Base-by-base conservation (phyloP, 2,113 vertebrate genomes). In the Periophthalmus modestus region DNA sequence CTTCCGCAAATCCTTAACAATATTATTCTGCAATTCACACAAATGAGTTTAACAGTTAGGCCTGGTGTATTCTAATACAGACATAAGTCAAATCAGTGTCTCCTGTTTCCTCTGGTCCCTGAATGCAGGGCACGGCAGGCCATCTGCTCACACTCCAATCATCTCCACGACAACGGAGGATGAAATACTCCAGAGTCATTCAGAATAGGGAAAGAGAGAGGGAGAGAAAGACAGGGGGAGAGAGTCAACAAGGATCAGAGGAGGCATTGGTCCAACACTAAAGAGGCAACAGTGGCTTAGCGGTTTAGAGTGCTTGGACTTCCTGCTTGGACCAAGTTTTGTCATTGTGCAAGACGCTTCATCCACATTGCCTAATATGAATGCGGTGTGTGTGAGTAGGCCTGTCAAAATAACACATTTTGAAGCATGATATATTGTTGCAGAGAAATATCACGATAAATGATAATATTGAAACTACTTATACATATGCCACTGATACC, bases 121-220 rank as follows among this genome's bases (percentile, higher is more conserved):
- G 74, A 46, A 68, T 15, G 54, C 5, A 21, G 67, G 34, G 54
- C 67, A 68, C 24, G 0, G 23, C 68, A 36, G 74, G 73, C 82
- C 84, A 83, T 81, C 84, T 87, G 88, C 54, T n/a, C 23, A 71
- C 70, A 75, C 81, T 87, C 72, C 63, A 83, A 65, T 14, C 68
- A 78, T 85, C 82, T 59, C 79, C 69, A 84, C 78, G 81, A 79
- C 82, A 80, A 72, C 81, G 36, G 72, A 65, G 66, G 62, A n/a
- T 65, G 57, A 62, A 68, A 73, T n/a, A 21, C 52, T n/a, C 52
- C 52, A 28, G 23, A 59, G 23, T 23, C 57, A 12, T 11, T 75
- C 74, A 66, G 69, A 65, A 71, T 80, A 74, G 46, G 74, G 69
- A 54, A 73, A 50, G 61, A 57, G 52, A 68, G 46, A 84, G 3